phyloP scores from a whole-genome alignment of 2,113 vertebrate species.

The Heterocephalus glaber region DNA sequence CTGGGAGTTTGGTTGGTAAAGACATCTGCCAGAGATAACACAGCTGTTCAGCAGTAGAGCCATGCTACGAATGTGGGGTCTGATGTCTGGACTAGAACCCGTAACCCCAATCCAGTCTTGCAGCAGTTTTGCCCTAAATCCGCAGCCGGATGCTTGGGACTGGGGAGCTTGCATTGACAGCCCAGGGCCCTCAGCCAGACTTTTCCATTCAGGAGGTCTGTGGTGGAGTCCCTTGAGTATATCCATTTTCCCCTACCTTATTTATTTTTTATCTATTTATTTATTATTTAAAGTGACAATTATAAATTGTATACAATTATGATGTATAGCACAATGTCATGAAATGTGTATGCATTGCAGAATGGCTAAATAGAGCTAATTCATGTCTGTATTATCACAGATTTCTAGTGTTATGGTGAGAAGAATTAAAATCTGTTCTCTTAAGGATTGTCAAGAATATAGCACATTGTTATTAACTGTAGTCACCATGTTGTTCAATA shows the following conservation, averaged over 20 bases:
- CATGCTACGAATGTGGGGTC: rapidly evolving
- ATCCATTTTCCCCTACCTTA: background rate
- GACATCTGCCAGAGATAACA: background rate
- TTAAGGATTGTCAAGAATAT: rapidly evolving
- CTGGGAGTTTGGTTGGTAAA: background rate
- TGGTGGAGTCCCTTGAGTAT: background rate
- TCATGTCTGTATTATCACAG: rapidly evolving
- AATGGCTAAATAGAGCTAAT: background rate
- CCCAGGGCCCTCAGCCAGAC: background rate
- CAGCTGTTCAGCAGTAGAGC: rapidly evolving
- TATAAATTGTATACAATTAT: background rate
- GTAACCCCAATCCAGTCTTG: background rate
- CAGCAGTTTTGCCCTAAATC: background rate
- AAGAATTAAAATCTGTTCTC: too few species aligned
- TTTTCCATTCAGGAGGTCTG: background rate
- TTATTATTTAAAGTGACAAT: background rate
- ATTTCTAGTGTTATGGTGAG: background rate
- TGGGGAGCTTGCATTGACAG: rapidly evolving
- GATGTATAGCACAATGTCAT: rapidly evolving
- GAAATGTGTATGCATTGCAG: rapidly evolving
- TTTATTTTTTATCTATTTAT: background rate
- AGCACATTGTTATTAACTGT: background rate
- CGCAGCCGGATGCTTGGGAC: background rate
- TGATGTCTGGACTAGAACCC: too few species aligned
- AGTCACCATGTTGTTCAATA: too few species aligned